Percentiles rank a stretch among this genome's conserved stretches.
Conservation (phyloP, 2,888 invertebrate species). For the Clistopyga incitator region DNA sequence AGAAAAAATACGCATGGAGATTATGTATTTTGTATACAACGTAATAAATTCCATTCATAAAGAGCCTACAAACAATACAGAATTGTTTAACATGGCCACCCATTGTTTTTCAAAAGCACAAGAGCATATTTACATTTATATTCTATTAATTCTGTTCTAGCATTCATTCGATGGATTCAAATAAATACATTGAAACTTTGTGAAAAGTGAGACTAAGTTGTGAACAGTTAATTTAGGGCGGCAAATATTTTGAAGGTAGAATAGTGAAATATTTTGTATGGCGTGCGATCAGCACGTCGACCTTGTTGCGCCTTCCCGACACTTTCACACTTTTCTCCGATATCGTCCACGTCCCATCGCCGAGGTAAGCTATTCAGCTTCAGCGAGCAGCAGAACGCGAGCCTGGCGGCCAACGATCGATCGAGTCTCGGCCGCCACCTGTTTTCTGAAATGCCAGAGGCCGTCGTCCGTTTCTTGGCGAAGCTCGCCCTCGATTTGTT, state of each 20-base stretch:
- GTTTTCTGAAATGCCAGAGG: constrained; percentile 10
- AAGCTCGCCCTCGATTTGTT: background rate
- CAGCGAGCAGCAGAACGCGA: background rate
- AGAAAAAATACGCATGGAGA: background rate
- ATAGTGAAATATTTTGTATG: constrained; percentile 10
- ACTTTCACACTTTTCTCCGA: constrained; percentile 13
- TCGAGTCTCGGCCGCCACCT: constrained; percentile 36
- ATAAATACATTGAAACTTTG: background rate
- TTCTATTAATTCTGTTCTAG: background rate
- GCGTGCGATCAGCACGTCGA: constrained; percentile 29
- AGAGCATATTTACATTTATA: background rate
- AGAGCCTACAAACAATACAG: background rate
- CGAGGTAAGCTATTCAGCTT: background rate
- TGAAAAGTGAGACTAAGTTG: background rate
- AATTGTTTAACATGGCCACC: background rate
- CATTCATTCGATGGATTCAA: background rate
- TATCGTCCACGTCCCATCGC: constrained; percentile 24
- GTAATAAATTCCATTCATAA: background rate
- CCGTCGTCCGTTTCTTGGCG: constrained; percentile 30
- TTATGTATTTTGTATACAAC: background rate
- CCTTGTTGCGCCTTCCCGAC: constrained; percentile 13
- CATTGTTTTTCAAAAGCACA: background rate
- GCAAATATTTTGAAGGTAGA: background rate
- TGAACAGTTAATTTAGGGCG: background rate
- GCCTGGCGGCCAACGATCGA: constrained; percentile 19